phyloP scores from a whole-genome alignment of 2,113 vertebrate species.

The Seriola aureovittata region DNA sequence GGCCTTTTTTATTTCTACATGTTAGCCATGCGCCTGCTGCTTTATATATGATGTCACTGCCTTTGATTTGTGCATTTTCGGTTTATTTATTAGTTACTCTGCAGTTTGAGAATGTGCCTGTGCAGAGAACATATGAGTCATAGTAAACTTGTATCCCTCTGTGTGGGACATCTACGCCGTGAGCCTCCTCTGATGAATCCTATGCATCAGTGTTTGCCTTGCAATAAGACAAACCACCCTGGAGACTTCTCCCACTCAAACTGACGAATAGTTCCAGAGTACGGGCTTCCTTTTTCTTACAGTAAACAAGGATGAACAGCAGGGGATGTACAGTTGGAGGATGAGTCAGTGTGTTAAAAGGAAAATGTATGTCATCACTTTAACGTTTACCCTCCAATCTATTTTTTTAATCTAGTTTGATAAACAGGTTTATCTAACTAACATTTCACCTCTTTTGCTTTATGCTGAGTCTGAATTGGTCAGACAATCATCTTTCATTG shows the following conservation, averaged over 20 bases:
- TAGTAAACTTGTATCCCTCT: not conserved
- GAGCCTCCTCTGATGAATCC: no score
- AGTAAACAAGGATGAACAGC: not conserved
- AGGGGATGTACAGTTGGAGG: not conserved
- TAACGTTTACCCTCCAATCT: not conserved
- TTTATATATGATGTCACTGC: no score
- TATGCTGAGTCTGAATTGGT: not conserved
- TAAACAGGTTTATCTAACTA: not conserved
- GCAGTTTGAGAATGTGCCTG: no score
- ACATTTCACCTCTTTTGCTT: not conserved
- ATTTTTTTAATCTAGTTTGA: not conserved
- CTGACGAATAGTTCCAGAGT: not conserved
- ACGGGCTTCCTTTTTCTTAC: no score
- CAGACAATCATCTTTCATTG: not conserved
- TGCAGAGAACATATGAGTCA: not conserved
- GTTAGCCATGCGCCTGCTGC: no score
- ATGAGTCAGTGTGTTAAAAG: not conserved
- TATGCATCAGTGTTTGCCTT: not conserved
- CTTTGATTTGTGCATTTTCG: no score
- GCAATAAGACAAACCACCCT: slow-evolving; percentile 29
- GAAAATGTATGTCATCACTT: not conserved
- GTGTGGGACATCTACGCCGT: not conserved
- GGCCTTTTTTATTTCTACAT: no score
- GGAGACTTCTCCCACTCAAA: not conserved
- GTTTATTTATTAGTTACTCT: no score